These are phyloP conservation scores for Ptiloglossa arizonensis DNA, from an alignment of 1,140 invertebrate species.

Conservation along the genomic window DNA sequence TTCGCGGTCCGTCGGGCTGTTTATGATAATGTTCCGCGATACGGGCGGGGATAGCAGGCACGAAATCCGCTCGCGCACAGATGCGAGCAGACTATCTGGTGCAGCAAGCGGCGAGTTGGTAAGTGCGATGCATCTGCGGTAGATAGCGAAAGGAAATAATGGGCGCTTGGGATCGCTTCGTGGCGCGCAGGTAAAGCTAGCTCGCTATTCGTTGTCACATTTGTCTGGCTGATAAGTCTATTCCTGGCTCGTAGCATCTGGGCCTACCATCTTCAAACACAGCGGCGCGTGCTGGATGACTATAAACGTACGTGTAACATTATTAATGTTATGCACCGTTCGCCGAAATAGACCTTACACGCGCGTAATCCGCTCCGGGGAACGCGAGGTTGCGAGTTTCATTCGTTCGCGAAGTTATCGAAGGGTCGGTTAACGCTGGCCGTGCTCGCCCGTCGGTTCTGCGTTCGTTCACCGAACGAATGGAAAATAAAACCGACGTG, in stretches of 20 bases:
- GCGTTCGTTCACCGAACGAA: too few species aligned
- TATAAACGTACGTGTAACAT: slow-evolving; percentile 48
- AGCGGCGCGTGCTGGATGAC: slow-evolving; percentile 40
- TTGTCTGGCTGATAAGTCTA: slow-evolving; percentile 60
- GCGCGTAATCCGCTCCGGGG: neutral
- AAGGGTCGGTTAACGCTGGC: too few species aligned
- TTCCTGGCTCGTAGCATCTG: slow-evolving; percentile 46
- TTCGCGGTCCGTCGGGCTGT: slow-evolving; percentile 14
- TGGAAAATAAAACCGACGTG: too few species aligned
- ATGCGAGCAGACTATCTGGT: slow-evolving; percentile 35
- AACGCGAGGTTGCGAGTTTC: too few species aligned
- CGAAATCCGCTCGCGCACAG: slow-evolving; percentile 42
- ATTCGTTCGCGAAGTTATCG: neutral
- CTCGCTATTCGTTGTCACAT: slow-evolving; percentile 56
- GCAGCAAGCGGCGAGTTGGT: slow-evolving; percentile 50
- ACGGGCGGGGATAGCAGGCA: slow-evolving; percentile 33
- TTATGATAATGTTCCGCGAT: slow-evolving; percentile 40
- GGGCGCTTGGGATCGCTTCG: slow-evolving; percentile 47
- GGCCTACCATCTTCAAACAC: slow-evolving; percentile 49
- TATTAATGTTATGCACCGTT: slow-evolving; percentile 29
- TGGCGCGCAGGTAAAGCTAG: slow-evolving; percentile 40
- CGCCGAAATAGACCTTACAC: slow-evolving; percentile 21
- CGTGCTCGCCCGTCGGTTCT: too few species aligned
- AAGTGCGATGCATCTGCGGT: slow-evolving; percentile 52
- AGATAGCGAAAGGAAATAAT: slow-evolving; percentile 60